phyloP scores from a whole-genome alignment of 1,140 invertebrate genomes.

The Theocolax elegans region DNA sequence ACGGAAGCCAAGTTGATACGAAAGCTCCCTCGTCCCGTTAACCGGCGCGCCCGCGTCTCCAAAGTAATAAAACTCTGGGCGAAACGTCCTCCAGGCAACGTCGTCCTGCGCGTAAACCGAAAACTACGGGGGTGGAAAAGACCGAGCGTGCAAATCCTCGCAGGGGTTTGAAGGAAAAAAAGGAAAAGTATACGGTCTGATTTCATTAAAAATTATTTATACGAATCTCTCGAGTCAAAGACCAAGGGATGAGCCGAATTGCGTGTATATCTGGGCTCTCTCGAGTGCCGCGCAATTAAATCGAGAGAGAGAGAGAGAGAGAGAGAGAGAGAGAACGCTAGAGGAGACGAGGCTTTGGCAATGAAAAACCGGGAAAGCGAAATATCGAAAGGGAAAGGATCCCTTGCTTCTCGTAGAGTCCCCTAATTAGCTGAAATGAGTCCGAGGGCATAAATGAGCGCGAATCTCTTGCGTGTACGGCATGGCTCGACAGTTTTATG shows the following conservation, averaged over 20 bases:
- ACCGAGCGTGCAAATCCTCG: neutral
- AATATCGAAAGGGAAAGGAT: conserved; percentile 20
- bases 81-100: neutral
- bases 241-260: conserved; percentile 9
- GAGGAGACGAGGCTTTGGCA: neutral
- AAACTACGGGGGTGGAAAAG: neutral
- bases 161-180: neutral
- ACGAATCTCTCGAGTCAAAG: conserved; percentile 48
- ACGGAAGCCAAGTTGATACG: no score
- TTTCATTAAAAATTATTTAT: conserved; percentile 53
- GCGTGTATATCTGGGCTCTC: conserved; percentile 12
- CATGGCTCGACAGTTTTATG: no score
- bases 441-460: neutral
- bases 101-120: neutral
- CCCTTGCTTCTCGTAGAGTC: neutral
- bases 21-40: neutral
- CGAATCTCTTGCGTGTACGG: neutral
- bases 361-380: conserved; percentile 20
- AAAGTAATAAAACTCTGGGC: conserved; percentile 8
- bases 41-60: conserved; percentile 6
- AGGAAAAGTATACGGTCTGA: neutral
- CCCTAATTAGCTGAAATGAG: conserved; percentile 37
- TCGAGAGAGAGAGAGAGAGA: conserved; percentile 33
- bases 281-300: conserved; percentile 47
- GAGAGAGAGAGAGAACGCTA: neutral